A percentile compares a stretch with the other conserved stretches of the same genome.
Conservation (phyloP, 2,113 vertebrate species). For the Heterochromis multidens region DNA sequence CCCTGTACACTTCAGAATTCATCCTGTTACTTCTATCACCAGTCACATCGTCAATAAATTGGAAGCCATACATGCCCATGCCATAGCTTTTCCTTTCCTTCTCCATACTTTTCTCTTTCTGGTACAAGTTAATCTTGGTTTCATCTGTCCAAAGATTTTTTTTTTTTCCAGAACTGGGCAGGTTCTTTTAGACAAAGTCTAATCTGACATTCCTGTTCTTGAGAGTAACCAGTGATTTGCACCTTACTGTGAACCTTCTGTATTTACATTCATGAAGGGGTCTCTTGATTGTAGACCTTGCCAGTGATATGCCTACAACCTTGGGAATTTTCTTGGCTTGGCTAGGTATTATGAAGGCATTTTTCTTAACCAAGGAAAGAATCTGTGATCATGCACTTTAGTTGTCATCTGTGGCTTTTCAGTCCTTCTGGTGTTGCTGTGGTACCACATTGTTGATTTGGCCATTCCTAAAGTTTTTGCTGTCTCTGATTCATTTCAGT, state of each 20-base stretch:
- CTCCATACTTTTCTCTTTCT: not conserved
- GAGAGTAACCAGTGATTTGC: not conserved
- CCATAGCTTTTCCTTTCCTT: not conserved
- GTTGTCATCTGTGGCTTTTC: not conserved
- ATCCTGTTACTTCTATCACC: not conserved
- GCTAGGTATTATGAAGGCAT: not conserved
- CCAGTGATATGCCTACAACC: not conserved
- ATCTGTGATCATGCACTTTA: not conserved
- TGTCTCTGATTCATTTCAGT: not conserved
- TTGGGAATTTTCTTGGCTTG: not conserved
- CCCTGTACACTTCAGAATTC: not conserved
- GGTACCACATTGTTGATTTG: not conserved
- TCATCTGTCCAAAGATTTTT: too few species aligned
- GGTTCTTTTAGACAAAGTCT: not conserved
- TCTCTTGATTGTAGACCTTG: not conserved
- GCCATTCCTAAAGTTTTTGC: not conserved
- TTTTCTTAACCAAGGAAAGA: not conserved
- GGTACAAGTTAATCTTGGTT: not conserved
- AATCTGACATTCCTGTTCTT: not conserved
- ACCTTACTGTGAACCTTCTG: not conserved
- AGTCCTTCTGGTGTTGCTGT: not conserved
- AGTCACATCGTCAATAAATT: not conserved
- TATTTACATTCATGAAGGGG: not conserved
- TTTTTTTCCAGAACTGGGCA: too few species aligned
- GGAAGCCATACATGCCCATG: not conserved